Conservation (phyloP, 2,888 invertebrate species). For the Congeria kusceri region DNA sequence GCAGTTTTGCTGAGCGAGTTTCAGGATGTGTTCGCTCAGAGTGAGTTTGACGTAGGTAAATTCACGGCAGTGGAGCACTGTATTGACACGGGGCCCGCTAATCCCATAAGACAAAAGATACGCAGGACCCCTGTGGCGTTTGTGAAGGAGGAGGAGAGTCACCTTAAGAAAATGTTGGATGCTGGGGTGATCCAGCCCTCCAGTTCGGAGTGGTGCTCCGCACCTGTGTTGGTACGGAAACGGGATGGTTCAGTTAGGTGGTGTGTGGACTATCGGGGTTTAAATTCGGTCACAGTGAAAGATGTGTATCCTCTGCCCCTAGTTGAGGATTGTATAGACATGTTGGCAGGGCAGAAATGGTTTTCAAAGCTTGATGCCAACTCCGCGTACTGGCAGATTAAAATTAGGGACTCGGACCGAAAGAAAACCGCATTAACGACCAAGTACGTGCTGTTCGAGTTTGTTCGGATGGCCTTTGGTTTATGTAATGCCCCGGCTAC, state of each 20-base stretch:
- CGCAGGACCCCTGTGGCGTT: background rate
- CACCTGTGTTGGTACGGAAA: background rate
- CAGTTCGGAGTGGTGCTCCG: background rate
- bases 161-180: background rate
- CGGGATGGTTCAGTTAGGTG: background rate
- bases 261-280: too few relatives aligned
- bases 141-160: background rate
- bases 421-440: too few relatives aligned
- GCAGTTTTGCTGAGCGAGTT: background rate
- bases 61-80: constrained; percentile 6
- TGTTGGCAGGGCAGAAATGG: background rate
- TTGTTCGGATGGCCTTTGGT: too few relatives aligned
- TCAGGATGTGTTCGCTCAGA: too few relatives aligned
- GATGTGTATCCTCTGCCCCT: too few relatives aligned
- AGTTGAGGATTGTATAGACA: too few relatives aligned
- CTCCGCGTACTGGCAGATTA: too few relatives aligned
- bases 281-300: too few relatives aligned
- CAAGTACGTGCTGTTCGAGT: too few relatives aligned
- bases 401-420: too few relatives aligned
- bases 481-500: background rate
- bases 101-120: constrained; percentile 3
- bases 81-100: background rate
- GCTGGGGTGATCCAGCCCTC: constrained; percentile 1
- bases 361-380: background rate
- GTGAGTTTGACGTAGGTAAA: constrained; percentile 1